These are phyloP conservation scores for Morpho helenor DNA, from an alignment of 2,888 invertebrate genomes.

Conservation along the genomic window DNA sequence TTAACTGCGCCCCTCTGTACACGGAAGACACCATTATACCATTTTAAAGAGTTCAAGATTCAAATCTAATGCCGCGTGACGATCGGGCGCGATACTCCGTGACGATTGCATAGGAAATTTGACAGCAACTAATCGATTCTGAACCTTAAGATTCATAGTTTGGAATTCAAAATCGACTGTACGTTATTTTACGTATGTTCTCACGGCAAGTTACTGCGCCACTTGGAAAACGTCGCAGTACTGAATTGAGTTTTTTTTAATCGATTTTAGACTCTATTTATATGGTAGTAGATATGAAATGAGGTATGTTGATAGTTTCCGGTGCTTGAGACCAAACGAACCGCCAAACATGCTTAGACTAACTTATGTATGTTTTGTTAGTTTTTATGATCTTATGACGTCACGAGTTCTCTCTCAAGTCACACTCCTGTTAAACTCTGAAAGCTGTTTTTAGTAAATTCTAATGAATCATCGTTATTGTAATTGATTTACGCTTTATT, in stretches of 20 bases:
- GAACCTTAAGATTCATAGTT: constrained; percentile 21
- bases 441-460: too few species aligned
- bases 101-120: constrained; percentile 44
- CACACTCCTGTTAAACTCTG: too few species aligned
- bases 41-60: constrained; percentile 68
- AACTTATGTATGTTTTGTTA: not conserved
- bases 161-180: constrained; percentile 9
- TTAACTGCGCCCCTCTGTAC: constrained; percentile 31
- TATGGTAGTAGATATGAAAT: constrained; percentile 12
- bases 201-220: constrained; percentile 37
- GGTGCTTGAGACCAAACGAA: constrained; percentile 3
- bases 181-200: constrained; percentile 36
- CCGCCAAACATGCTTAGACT: constrained; percentile 11
- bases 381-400: not conserved
- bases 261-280: constrained; percentile 31
- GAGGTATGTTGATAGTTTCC: not conserved
- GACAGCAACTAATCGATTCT: constrained; percentile 24
- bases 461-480: too few species aligned
- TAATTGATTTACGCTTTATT: too few species aligned
- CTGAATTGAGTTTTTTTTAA: constrained; percentile 15
- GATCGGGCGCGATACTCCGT: constrained; percentile 50
- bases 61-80: constrained; percentile 70
- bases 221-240: constrained; percentile 11
- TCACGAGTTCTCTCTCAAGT: too few species aligned
- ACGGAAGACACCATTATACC: constrained; percentile 55